A percentile compares a stretch with the other conserved stretches of the same genome.
Evolutionary conservation across 2,797 vertebrate species (phyloP).

Genomic region (Hippoglossus hippoglossus): DNA sequence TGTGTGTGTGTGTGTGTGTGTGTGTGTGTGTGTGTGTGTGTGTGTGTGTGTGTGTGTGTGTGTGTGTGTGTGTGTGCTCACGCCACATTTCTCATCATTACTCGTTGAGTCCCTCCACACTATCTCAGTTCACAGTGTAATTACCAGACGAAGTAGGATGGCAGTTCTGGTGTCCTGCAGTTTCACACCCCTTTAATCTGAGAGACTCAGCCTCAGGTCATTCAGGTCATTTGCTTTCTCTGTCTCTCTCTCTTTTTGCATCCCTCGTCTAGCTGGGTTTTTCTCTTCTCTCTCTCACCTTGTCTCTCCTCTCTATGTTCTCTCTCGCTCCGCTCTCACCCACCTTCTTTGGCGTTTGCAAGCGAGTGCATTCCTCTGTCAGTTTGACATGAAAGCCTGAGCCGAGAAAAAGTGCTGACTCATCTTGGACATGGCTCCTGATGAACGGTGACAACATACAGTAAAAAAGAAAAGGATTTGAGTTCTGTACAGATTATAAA

Average conservation of each 20-base stretch:
- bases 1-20: background rate
- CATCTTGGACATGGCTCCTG: background rate
- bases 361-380: constrained; percentile 39
- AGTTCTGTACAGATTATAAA: background rate
- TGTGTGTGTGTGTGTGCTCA: background rate
- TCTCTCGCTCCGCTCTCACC: background rate
- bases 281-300: background rate
- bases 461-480: background rate
- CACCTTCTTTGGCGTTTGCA: constrained; percentile 1
- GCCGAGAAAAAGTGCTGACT: constrained; percentile 1
- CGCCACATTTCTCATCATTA: no score
- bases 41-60: background rate
- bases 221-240: constrained; percentile 15
- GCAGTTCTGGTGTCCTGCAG: constrained; percentile 8
- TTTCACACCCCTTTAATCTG: constrained; percentile 15
- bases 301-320: constrained; percentile 10
- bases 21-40: constrained; percentile 1
- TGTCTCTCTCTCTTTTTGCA: background rate
- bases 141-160: constrained; percentile 24
- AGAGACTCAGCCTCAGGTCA: constrained; percentile 26
- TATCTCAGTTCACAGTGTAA: constrained; percentile 17
- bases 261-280: background rate
- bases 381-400: constrained; percentile 33
- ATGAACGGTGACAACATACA: background rate
- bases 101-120: background rate